These are phyloP conservation scores for Zonotrichia albicollis DNA, from an alignment of 2,797 vertebrate genomes.

Conservation along the genomic window DNA sequence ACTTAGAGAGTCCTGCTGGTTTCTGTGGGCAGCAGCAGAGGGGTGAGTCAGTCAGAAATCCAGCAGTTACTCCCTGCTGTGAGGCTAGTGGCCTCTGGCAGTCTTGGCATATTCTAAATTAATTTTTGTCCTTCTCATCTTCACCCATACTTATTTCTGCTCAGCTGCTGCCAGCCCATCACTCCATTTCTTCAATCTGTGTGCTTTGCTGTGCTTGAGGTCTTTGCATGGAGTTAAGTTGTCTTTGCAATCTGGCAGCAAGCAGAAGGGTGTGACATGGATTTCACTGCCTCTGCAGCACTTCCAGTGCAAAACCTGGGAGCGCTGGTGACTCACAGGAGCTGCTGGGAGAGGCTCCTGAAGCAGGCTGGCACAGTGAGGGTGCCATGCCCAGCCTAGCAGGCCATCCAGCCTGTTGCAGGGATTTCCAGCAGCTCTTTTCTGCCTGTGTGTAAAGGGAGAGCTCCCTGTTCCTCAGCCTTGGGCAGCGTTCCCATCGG, in stretches of 20 bases:
- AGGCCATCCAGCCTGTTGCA: neutral
- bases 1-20: neutral
- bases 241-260: neutral
- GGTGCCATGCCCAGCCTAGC: neutral
- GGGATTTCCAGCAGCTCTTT: neutral
- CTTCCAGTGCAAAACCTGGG: neutral
- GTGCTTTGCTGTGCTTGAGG: neutral
- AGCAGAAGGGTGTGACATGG: neutral
- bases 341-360: neutral
- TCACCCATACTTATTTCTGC: neutral
- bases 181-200: neutral
- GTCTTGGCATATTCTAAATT: neutral
- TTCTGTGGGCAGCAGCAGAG: neutral
- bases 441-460: neutral
- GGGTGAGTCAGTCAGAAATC: neutral
- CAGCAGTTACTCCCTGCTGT: neutral
- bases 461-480: neutral
- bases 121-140: neutral
- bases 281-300: neutral
- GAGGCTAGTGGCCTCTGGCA: neutral
- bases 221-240: neutral
- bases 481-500: accelerated
- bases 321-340: neutral
- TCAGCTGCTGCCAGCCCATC: neutral
- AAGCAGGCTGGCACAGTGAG: neutral